Conservation (phyloP, 1,140 invertebrate genomes). For the Eurosta solidaginis region DNA sequence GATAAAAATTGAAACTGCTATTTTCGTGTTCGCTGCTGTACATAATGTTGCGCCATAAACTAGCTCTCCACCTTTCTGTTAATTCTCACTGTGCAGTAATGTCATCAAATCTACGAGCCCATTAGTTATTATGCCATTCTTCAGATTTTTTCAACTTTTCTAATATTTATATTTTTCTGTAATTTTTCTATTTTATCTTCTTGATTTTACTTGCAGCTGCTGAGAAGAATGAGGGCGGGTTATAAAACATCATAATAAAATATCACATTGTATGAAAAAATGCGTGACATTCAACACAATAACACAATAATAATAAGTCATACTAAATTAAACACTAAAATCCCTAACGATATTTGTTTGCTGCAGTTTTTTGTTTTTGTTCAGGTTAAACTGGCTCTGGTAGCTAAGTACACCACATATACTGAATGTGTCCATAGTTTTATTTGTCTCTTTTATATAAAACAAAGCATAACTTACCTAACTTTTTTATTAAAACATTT, state of each 20-base stretch:
- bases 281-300: slow-evolving; percentile 21
- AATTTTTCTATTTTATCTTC: background rate
- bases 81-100: too few relatives aligned
- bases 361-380: background rate
- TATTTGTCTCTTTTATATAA: too few relatives aligned
- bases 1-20: too few relatives aligned
- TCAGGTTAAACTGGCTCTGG: background rate
- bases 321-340: slow-evolving; percentile 17
- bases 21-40: too few relatives aligned
- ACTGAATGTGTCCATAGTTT: too few relatives aligned
- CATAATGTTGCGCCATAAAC: too few relatives aligned
- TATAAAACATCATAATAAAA: background rate
- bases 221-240: background rate
- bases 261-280: background rate
- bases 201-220: background rate
- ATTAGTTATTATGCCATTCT: too few relatives aligned
- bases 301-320: slow-evolving; percentile 16
- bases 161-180: background rate
- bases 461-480: slow-evolving; percentile 6
- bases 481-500: background rate
- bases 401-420: too few relatives aligned
- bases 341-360: background rate
- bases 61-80: too few relatives aligned
- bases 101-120: too few relatives aligned
- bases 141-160: too few relatives aligned